Evolutionary conservation across 2,797 vertebrate species (phyloP).

Genomic region (Dromococcyx pavoninus): DNA sequence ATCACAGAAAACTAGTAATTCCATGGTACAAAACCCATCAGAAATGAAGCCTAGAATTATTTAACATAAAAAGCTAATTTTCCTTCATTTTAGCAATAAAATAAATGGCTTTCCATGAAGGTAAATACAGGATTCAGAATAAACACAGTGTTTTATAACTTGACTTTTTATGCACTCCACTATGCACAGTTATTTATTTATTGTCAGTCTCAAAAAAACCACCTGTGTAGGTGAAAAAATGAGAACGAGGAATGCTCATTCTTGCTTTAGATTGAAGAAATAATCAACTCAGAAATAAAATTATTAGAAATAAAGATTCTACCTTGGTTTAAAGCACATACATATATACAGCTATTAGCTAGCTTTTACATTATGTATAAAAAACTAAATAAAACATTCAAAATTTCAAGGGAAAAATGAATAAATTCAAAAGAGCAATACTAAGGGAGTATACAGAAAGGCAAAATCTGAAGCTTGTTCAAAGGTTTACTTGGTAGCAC

Average conservation of each 20-base stretch:
- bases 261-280: constrained; percentile 12
- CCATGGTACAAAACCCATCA: background rate
- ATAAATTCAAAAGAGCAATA: background rate
- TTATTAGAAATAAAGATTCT: constrained; percentile 14
- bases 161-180: background rate
- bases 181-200: constrained; percentile 2
- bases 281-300: constrained; percentile 48
- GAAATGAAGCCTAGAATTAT: background rate
- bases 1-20: background rate
- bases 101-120: background rate
- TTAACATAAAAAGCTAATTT: background rate
- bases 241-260: background rate
- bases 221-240: background rate
- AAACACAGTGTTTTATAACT: background rate
- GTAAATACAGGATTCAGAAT: background rate
- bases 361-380: background rate
- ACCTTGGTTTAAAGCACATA: background rate
- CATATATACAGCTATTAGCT: background rate
- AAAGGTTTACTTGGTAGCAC: background rate
- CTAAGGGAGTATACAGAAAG: background rate
- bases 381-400: background rate
- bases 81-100: background rate
- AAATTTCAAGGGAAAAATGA: background rate
- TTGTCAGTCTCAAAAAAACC: background rate
- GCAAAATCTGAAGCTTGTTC: background rate